Base-by-base conservation (phyloP, 2,113 vertebrate species). In the Morone saxatilis region DNA sequence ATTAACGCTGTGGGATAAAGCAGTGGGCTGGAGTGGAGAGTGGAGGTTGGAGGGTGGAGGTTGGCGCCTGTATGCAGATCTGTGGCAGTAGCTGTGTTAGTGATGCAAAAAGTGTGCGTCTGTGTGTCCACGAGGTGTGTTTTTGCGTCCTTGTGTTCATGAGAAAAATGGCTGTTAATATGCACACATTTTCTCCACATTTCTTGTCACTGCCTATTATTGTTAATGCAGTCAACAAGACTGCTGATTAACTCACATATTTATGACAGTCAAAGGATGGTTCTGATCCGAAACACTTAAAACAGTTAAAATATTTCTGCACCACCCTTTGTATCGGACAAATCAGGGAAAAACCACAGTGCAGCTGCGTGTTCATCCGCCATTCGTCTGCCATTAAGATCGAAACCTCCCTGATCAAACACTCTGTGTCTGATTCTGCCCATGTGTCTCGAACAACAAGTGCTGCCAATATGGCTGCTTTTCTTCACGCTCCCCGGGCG, bases 1-100 rank as follows among this genome's bases (percentile, higher is more conserved):
- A 96, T 96, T 96, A 95, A 92, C 93, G 90, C 84, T 89, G 87
- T 80, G 87, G 87, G 80, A 87, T 74, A 62, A 73, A 31, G 79
- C 9, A 38, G 67, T 71, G 48, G 78, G 79, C 14, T 1, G 41
- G 45, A 62, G 70, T 59, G 62, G 51, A 67, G n/a, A 70, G 51
- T 53, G 80, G 25, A 38, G 45, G 66, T 67, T 59, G 62, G 51
- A 67, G 36, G 72, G 51, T 53, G 80, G 25, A 38, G 57, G 77
- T 50, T 71, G 85, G 72, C 9, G 74, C 56, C 31, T 57, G 63
- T 86, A 80, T 88, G 82, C 77, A 84, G 77, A 88, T 89, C 68
- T 41, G 84, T 74, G 63, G 69, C 22, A 31, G 41, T 41, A 31
- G 59, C 53, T 14, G 47, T 13, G 17, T 43, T 4, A n/a, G 41